Percentiles rank a stretch among this genome's conserved stretches.
Evolutionary conservation across 2,113 vertebrate species (phyloP).

Genomic region (Cyphomyrus discorhynchus): DNA sequence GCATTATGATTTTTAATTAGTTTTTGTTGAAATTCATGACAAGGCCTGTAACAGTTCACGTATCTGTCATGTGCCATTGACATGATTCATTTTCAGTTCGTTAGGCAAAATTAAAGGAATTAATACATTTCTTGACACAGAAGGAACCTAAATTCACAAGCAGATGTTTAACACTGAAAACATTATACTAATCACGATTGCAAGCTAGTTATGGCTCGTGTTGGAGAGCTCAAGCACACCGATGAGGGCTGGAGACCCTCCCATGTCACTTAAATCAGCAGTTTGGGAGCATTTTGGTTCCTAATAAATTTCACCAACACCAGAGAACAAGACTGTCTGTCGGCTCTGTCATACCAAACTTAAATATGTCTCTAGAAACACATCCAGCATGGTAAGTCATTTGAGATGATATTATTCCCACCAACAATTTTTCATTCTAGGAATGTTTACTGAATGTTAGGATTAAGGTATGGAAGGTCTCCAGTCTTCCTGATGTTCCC

Average conservation of each 20-base stretch:
- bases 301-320: not conserved
- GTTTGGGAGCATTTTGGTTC: not conserved
- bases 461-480: not conserved
- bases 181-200: not conserved
- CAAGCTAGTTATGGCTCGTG: not conserved
- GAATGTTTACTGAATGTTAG: not conserved
- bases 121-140: not conserved
- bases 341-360: not conserved
- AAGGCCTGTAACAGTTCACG: not conserved
- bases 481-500: not conserved
- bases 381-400: not conserved
- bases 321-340: not conserved
- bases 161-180: not conserved
- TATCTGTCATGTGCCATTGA: not conserved
- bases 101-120: not conserved
- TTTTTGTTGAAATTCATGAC: not conserved
- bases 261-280: not conserved
- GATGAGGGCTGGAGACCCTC: not conserved
- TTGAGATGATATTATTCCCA: not conserved
- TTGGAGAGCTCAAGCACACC: not conserved
- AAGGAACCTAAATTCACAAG: not conserved
- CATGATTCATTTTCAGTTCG: not conserved
- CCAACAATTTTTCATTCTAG: not conserved
- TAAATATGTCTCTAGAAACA: not conserved
- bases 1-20: not conserved